phyloP scores from a whole-genome alignment of 2,113 vertebrate genomes.

The Poeciliopsis prolifica region DNA sequence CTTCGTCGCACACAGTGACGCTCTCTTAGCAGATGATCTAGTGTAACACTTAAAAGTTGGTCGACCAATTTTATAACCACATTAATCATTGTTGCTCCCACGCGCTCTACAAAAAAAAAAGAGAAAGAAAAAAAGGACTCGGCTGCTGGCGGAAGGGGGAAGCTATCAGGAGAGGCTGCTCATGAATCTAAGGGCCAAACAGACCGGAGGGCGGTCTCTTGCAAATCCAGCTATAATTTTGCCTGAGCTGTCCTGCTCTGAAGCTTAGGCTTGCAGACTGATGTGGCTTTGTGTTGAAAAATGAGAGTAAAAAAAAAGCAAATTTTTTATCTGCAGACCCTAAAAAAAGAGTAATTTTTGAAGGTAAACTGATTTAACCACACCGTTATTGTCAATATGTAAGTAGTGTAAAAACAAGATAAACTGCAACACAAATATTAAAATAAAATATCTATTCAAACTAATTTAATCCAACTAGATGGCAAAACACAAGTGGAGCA shows the following conservation, averaged over 20 bases:
- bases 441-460: too few relatives aligned
- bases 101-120: slow-evolving; percentile 1
- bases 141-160: slow-evolving; percentile 43
- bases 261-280: slow-evolving; percentile 16
- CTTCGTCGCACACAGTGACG: slow-evolving; percentile 39
- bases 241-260: slow-evolving; percentile 21
- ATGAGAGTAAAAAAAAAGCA: too few relatives aligned
- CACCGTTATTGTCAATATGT: too few relatives aligned
- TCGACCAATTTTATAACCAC: slow-evolving; percentile 63
- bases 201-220: slow-evolving; percentile 18
- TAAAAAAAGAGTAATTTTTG: too few relatives aligned
- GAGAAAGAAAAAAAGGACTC: background rate
- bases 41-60: slow-evolving; percentile 60
- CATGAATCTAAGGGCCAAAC: slow-evolving; percentile 54
- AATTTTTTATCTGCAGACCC: too few relatives aligned
- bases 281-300: background rate
- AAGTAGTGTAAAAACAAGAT: too few relatives aligned
- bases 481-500: too few relatives aligned
- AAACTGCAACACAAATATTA: too few relatives aligned
- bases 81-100: slow-evolving; percentile 64
- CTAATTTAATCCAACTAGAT: too few relatives aligned
- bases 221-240: slow-evolving; percentile 27
- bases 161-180: slow-evolving; percentile 39
- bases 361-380: too few relatives aligned
- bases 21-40: slow-evolving; percentile 62